Evolutionary conservation across 2,113 vertebrate species (phyloP).

Genomic region (Clarias gariepinus): DNA sequence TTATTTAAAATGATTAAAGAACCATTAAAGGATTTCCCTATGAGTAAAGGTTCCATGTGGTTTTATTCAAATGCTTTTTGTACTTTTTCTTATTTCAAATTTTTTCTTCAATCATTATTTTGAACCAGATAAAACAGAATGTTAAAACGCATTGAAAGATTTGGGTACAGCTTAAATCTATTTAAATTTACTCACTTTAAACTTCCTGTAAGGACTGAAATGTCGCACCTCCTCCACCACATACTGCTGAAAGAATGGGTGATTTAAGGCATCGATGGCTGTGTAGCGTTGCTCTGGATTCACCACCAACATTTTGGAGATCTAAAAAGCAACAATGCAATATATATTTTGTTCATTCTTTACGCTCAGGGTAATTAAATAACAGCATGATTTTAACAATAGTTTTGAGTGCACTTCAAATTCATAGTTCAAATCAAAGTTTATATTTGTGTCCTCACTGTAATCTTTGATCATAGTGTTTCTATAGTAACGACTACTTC

Average conservation of each 20-base stretch:
- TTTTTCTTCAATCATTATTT: neutral
- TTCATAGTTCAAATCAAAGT: neutral
- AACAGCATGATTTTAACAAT: neutral
- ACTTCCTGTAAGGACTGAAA: slow-evolving; percentile 89
- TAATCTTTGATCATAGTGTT: neutral
- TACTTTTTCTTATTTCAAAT: neutral
- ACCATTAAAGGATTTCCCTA: neutral
- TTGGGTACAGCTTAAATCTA: neutral
- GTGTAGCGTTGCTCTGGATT: slow-evolving; percentile 81
- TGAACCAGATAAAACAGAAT: neutral
- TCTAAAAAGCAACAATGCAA: slow-evolving; percentile 67
- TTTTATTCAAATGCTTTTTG: neutral
- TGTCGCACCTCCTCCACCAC: slow-evolving; percentile 87
- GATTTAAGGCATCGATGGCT: slow-evolving; percentile 80
- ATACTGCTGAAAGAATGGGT: slow-evolving; percentile 97
- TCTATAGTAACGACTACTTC: neutral
- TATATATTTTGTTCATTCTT: neutral
- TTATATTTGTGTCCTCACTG: neutral
- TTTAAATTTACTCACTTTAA: slow-evolving; percentile 82
- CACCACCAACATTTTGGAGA: slow-evolving; percentile 89
- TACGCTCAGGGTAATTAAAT: neutral
- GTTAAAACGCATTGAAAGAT: neutral
- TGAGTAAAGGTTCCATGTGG: neutral
- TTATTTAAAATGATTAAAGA: neutral
- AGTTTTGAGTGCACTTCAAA: neutral